phyloP scores from a whole-genome alignment of 2,113 vertebrate species.

The Poeciliopsis occidentalis region DNA sequence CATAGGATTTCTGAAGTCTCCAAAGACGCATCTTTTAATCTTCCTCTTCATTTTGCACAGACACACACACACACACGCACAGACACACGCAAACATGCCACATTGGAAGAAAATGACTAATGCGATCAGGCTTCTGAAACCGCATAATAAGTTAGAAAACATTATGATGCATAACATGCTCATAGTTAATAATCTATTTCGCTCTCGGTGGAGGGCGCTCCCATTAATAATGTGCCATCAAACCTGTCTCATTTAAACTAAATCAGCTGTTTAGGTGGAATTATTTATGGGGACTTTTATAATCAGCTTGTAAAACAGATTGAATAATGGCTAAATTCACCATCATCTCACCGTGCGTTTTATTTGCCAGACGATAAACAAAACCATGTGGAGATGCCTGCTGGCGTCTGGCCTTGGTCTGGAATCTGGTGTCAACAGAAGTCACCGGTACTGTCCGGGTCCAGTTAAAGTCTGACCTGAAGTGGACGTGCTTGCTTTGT shows the following conservation, averaged over 20 bases:
- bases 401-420: not conserved
- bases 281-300: conserved; percentile 18
- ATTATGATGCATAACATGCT: conserved; percentile 32
- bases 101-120: conserved; percentile 26
- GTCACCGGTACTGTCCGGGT: not conserved
- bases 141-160: conserved; percentile 22
- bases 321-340: not conserved
- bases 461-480: not conserved
- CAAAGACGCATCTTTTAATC: conserved; percentile 14
- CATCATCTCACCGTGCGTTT: not conserved
- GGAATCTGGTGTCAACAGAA: not conserved
- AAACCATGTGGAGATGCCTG: not conserved
- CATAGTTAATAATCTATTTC: conserved; percentile 27
- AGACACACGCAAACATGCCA: conserved; percentile 2
- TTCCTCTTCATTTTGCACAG: conserved; percentile 13
- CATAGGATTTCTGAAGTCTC: conserved; percentile 8
- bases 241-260: conserved; percentile 26
- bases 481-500: no score
- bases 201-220: conserved; percentile 6
- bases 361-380: not conserved
- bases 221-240: conserved; percentile 30
- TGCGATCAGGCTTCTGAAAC: conserved; percentile 23
- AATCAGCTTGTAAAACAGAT: not conserved
- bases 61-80: not conserved
- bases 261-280: conserved; percentile 19